Base-by-base conservation (phyloP, 2,797 vertebrate genomes). In the Novumbra hubbsi region DNA sequence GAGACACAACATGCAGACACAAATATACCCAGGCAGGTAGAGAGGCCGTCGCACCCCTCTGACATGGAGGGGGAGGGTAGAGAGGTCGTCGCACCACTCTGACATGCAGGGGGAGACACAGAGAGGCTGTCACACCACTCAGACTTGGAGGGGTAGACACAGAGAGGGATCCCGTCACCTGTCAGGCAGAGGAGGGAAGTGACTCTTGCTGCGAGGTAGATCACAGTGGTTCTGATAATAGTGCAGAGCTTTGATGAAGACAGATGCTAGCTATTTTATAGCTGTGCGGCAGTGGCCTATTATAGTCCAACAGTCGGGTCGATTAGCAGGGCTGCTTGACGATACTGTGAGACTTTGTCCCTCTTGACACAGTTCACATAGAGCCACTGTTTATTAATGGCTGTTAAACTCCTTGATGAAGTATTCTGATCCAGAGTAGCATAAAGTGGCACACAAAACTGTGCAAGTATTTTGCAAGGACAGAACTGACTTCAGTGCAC, bases 201-300 rank as follows among this genome's bases (percentile, higher is more conserved):
- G 80, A 80, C 88, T 85, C 83, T 80, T 81, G 62, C 79, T 87
- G 87, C 85, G 83, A 83, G 85, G 82, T 85, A 89, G 79, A 85
- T 86, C 82, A 79, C 78, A 83, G 84, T 88, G 74, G 67, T 76
- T 76, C 77, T 85, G 81, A 80, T 32, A 70, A 70, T 49, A 70
- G 68, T 45, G 55, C 62, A 49, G 49, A 2, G 38, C 41, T 24
- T 63, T 49, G 34, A 62, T 72, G 85, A 85, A 82, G 76, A 84
- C 73, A 74, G 81, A 81, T 86, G 79, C 82, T 72, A 77, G 71
- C 76, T 85, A 78, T 88, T 87, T 82, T 74, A 68, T 79, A 72
- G 70, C 76, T 65, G 16, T 45, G 45, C 72, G 77, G 68, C 70
- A 70, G 72, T 70, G 70, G 76, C 49, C 75, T 78, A 78, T 80